Evolutionary conservation across 1,140 invertebrate genomes (phyloP).

Genomic region (Hestina assimilis): DNA sequence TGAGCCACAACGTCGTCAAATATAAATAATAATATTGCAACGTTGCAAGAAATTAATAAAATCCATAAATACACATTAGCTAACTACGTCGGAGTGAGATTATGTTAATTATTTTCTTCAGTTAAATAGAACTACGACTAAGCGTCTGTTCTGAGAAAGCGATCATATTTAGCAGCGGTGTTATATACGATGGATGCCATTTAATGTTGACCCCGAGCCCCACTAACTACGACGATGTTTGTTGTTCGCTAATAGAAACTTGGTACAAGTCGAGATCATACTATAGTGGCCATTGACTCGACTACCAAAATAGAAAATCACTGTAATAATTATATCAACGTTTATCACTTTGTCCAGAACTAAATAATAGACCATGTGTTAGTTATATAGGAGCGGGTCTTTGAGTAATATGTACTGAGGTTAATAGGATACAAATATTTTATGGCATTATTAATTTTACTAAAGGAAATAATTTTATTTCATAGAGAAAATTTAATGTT

Average conservation of each 20-base stretch:
- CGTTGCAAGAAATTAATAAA: no score
- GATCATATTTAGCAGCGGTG: slow-evolving; percentile 24
- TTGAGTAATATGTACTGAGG: neutral
- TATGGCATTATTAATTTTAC: no score
- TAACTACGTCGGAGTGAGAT: no score
- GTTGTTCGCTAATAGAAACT: slow-evolving; percentile 25
- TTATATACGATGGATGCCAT: slow-evolving; percentile 22
- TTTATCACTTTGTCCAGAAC: slow-evolving; percentile 12
- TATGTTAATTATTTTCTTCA: no score
- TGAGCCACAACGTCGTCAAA: no score
- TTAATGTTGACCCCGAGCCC: slow-evolving; percentile 13
- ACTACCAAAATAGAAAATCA: slow-evolving; percentile 29
- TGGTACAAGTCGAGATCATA: slow-evolving; percentile 10
- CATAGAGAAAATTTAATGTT: no score
- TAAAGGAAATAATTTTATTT: no score
- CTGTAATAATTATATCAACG: slow-evolving; percentile 28
- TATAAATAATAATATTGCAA: no score
- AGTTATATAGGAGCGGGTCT: neutral
- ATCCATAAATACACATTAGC: no score
- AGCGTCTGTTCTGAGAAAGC: slow-evolving; percentile 24
- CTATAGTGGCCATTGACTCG: slow-evolving; percentile 21
- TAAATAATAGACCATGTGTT: neutral
- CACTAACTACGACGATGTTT: slow-evolving; percentile 14
- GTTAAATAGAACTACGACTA: slow-evolving; percentile 16
- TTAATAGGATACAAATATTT: neutral